Evolutionary conservation across 2,113 vertebrate genomes (phyloP).

Genomic region (Phrynocephalus versicolor): DNA sequence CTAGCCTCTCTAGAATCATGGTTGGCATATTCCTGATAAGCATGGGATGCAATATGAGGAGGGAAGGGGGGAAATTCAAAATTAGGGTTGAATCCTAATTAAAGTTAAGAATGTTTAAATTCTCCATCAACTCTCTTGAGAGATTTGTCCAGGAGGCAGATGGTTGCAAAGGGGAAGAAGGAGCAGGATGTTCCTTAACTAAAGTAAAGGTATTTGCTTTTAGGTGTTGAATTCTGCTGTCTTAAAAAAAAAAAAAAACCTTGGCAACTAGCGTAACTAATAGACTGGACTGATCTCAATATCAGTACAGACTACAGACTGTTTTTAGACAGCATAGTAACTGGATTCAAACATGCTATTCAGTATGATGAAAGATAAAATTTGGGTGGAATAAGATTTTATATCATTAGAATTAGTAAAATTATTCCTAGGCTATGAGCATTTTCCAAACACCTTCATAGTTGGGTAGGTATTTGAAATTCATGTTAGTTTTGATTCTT

Average conservation of each 20-base stretch:
- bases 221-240: background rate
- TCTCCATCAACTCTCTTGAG: background rate
- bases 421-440: background rate
- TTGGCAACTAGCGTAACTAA: conserved; percentile 1
- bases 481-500: background rate
- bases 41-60: too few relatives aligned
- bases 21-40: background rate
- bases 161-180: background rate
- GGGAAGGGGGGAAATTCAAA: background rate
- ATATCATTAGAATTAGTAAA: background rate
- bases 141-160: background rate
- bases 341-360: background rate
- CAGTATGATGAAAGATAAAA: background rate
- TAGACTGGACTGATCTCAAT: conserved; percentile 6
- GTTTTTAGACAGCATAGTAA: background rate
- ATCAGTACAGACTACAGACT: background rate
- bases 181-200: background rate
- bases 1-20: too few relatives aligned
- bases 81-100: background rate
- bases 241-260: background rate
- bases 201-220: background rate
- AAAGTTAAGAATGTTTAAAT: background rate
- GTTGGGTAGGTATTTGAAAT: background rate
- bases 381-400: background rate
- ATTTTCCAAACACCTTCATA: background rate